Conservation (phyloP, 2,888 invertebrate species). For the Drosophila phalerata region DNA sequence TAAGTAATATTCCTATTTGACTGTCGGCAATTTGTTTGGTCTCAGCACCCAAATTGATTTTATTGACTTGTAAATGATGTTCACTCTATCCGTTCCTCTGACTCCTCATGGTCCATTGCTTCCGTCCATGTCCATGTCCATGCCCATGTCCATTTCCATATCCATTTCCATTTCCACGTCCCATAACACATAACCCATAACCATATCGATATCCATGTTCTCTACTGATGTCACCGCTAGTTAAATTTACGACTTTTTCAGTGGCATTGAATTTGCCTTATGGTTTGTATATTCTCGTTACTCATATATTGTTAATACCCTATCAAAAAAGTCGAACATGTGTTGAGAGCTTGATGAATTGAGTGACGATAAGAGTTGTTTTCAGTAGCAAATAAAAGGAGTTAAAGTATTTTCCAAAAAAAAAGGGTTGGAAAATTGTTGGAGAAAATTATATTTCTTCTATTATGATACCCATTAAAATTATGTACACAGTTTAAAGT, state of each 20-base stretch:
- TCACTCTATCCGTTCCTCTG: neutral
- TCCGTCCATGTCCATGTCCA: slow-evolving; percentile 43
- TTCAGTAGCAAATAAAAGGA: too few relatives aligned
- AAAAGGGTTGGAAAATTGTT: too few relatives aligned
- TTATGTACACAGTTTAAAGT: too few relatives aligned
- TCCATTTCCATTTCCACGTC: slow-evolving; percentile 18
- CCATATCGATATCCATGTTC: slow-evolving; percentile 9
- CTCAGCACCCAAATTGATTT: slow-evolving; percentile 70
- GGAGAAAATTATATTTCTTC: too few relatives aligned
- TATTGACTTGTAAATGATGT: slow-evolving; percentile 79
- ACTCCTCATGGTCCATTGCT: slow-evolving; percentile 34
- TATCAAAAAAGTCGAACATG: neutral
- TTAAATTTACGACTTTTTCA: slow-evolving; percentile 48
- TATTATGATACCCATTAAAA: too few relatives aligned
- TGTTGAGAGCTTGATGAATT: neutral
- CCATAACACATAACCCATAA: slow-evolving; percentile 9
- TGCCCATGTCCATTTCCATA: slow-evolving; percentile 17
- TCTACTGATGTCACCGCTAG: slow-evolving; percentile 47
- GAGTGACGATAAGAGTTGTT: neutral
- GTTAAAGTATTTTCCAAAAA: neutral
- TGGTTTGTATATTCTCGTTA: slow-evolving; percentile 6
- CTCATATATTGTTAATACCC: slow-evolving; percentile 15
- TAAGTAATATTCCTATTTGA: slow-evolving; percentile 72
- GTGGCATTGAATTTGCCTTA: slow-evolving; percentile 16
- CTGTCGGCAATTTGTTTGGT: slow-evolving; percentile 66